Base-by-base conservation (phyloP, 64 coral and sea anemone genomes). In the Montipora foliosa region DNA sequence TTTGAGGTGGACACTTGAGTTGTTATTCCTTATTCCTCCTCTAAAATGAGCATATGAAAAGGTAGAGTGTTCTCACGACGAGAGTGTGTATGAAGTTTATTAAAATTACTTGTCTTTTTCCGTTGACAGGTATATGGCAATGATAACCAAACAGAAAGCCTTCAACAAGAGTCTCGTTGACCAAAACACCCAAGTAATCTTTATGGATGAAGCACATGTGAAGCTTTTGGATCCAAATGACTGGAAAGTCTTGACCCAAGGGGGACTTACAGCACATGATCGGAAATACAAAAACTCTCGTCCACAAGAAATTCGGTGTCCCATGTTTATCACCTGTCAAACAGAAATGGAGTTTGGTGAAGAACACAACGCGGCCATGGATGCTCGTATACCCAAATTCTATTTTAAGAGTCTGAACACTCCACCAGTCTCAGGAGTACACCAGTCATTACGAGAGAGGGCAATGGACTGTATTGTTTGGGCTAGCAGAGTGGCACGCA, bases 271-370 rank as follows among this genome's bases (percentile, higher is more conserved):
- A 8, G 47, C 76, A 4, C 17, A 49, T 15, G 76, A 51, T 19
- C 12, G 76, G 4, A 78, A 78, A 49, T 17, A 49, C 3, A 3
- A 78, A 47, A 14, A 44, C 19, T 15, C 47, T 5, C 4, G 5
- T 19, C n/a, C 69, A 22, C 6, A 5, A 45, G 2, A 17, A 2
- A 51, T 78, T 19, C 76, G 76, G 4, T 50, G 76, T 19, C 45
- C 76, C 46, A 49, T 78, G 76, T 78, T 78, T 16, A 78, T 78
- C 19, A 78, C 76, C 2, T 78, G 76, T 17, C 76, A 78, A 17
- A 78, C 12, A 1, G 46, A 16, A 16, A 49, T 78, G 47, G 15
- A 76, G 16, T 78, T 49, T 78, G 76, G 76, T 2, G 76, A 78
- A 14, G 47, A 78, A 2, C 76, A 78, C 15, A 78, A 78, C 46